Percentiles rank a stretch among this genome's conserved stretches.
Evolutionary conservation across 2,888 invertebrate species (phyloP).

Genomic region (Cataglyphis albicans): DNA sequence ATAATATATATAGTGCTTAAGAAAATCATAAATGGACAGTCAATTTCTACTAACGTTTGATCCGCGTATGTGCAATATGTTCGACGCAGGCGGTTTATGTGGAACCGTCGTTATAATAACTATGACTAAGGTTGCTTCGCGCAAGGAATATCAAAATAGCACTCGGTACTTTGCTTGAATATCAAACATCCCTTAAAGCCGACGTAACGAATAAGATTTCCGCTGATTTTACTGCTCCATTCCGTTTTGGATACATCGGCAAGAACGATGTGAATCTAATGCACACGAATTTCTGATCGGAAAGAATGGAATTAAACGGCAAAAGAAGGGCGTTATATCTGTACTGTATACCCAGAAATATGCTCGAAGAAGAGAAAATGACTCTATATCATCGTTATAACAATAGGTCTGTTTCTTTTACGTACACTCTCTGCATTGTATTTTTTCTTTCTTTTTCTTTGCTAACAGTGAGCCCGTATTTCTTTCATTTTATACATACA

Average conservation of each 20-base stretch:
- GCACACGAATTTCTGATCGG: slow-evolving; percentile 1
- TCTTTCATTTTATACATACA: not conserved
- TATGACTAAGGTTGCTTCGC: slow-evolving; percentile 66
- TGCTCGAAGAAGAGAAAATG: slow-evolving; percentile 13
- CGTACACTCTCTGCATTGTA: slow-evolving; percentile 7
- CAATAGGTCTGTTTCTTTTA: slow-evolving; percentile 24
- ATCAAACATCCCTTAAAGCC: slow-evolving; percentile 65
- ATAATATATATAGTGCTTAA: not conserved
- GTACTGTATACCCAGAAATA: not conserved
- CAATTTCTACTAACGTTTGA: slow-evolving; percentile 19
- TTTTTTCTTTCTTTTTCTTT: not conserved
- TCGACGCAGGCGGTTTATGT: slow-evolving; percentile 43
- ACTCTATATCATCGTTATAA: slow-evolving; percentile 25
- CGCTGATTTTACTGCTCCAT: slow-evolving; percentile 25
- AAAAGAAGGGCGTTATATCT: slow-evolving; percentile 3
- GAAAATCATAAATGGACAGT: slow-evolving; percentile 13
- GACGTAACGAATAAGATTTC: slow-evolving; percentile 47
- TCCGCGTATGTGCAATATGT: slow-evolving; percentile 53
- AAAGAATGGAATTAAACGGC: slow-evolving; percentile 37
- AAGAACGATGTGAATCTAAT: slow-evolving; percentile 10
- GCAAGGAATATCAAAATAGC: slow-evolving; percentile 74
- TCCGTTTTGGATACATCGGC: not conserved
- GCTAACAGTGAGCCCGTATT: not conserved
- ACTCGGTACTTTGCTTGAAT: slow-evolving; percentile 59
- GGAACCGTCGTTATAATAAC: slow-evolving; percentile 61